These are phyloP conservation scores for Lordiphosa clarofinis DNA, from an alignment of 1,140 invertebrate species.

Conservation along the genomic window DNA sequence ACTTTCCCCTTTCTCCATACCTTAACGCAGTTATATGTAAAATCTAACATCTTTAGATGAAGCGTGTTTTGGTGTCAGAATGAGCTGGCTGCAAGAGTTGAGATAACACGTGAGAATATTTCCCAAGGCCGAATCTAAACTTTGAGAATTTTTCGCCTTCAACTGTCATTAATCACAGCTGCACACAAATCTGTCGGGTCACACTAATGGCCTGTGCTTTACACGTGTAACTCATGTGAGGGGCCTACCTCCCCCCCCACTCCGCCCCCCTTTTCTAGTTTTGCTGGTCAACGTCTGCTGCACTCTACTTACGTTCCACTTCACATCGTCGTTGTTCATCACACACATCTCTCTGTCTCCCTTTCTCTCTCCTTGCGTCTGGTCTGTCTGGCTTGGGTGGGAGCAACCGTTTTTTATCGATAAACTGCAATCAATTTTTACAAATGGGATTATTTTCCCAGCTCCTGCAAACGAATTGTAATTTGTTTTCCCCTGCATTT, in stretches of 20 bases:
- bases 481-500: conserved; percentile 77
- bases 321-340: conserved; percentile 52
- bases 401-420: conserved; percentile 64
- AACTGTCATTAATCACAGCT: conserved; percentile 54
- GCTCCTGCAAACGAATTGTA: conserved; percentile 63
- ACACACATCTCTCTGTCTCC: conserved; percentile 23
- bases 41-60: no score
- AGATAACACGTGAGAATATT: conserved; percentile 18
- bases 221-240: conserved; percentile 51
- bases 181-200: conserved; percentile 51
- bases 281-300: conserved; percentile 42
- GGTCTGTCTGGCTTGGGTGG: conserved; percentile 8
- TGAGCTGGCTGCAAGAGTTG: no score
- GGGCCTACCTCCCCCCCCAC: conserved; percentile 27
- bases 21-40: no score
- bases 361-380: neutral
- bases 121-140: conserved; percentile 1
- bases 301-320: conserved; percentile 36
- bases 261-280: conserved; percentile 18
- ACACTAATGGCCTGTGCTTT: conserved; percentile 73
- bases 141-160: conserved; percentile 6
- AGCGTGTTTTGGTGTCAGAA: no score
- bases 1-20: no score
- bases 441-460: conserved; percentile 74
- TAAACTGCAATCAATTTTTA: conserved; percentile 78